Conservation (phyloP, 2,888 invertebrate genomes). For the Tridacna crocea region DNA sequence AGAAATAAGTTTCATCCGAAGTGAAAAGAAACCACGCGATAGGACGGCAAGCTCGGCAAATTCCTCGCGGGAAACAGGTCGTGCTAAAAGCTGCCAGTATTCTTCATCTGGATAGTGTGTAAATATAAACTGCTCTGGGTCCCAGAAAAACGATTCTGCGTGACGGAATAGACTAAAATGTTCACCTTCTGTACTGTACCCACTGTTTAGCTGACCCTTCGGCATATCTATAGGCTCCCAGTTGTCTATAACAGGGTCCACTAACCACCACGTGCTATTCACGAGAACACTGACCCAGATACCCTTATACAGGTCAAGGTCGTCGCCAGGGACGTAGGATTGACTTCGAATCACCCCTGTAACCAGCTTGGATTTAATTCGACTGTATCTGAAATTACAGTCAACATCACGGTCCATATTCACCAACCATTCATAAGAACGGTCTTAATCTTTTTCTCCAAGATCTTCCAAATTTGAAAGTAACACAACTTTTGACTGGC, state of each 20-base stretch:
- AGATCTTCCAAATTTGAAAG: too few species aligned
- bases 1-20: conserved; percentile 39
- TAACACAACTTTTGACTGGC: too few species aligned
- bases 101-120: conserved; percentile 53
- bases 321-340: conserved; percentile 38
- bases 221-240: background rate
- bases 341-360: conserved; percentile 45
- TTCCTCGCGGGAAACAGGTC: conserved; percentile 43
- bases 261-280: conserved; percentile 49
- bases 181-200: background rate
- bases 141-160: conserved; percentile 42
- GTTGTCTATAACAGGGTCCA: conserved; percentile 44
- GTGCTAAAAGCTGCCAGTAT: conserved; percentile 57
- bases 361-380: conserved; percentile 50
- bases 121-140: conserved; percentile 57
- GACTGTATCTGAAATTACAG: conserved; percentile 41
- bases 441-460: too few species aligned
- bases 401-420: background rate
- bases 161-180: conserved; percentile 14
- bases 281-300: conserved; percentile 52
- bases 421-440: too few species aligned
- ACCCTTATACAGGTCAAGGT: conserved; percentile 29
- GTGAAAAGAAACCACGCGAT: conserved; percentile 42
- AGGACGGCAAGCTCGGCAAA: conserved; percentile 44
- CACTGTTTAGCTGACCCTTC: background rate